Evolutionary conservation across 2,113 vertebrate genomes (phyloP), one percentile per base, ranked within the genome.

Genomic region (Falcunculus frontatus): DNA sequence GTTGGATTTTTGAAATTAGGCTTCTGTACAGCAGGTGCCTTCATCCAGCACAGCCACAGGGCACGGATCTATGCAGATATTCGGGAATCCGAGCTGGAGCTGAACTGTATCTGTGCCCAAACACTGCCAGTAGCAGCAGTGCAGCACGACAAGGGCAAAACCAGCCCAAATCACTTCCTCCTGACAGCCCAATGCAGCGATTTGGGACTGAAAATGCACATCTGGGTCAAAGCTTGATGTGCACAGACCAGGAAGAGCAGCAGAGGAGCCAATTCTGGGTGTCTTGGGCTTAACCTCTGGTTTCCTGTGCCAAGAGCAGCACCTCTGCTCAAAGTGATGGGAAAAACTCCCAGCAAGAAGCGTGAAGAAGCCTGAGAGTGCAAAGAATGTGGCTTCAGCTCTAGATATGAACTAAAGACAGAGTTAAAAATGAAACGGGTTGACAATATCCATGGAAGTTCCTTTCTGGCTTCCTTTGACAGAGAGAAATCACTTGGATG

Each of bases 31-130:
- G 81, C 78, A 93, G 84, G 70, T 90, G 67, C 70, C 67, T 79
- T 65, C 78, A 69, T 26, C 49, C 62, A 91, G 67, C 46, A 32
- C 50, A 65, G 80, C 59, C 64, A 63, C 30, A 7, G 7, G 26
- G 72, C 73, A 80, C 1, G 0, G 11, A 65, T 42, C 46, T 23
- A 4, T 33, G 82, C 21, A 53, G 52, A 4, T 27, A 60, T 89
- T 53, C 57, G 78, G 77, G 78, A 89, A 81, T 15, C 23, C 5
- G 18, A 69, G 78, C 56, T 39, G 39, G 62, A 86, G 67, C 63
- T 55, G 62, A 60, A 37, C 77, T 91, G 93, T 70, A 87, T 57
- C 53, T 9, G 46, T 90, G 87, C 91, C 87, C 89, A 77, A 65
- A 65, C 16, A 11, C 42, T 16, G 3, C 33, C 2, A 84, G 72